Evolutionary conservation across 2,888 invertebrate genomes (phyloP).

Genomic region (Parnassius apollo): DNA sequence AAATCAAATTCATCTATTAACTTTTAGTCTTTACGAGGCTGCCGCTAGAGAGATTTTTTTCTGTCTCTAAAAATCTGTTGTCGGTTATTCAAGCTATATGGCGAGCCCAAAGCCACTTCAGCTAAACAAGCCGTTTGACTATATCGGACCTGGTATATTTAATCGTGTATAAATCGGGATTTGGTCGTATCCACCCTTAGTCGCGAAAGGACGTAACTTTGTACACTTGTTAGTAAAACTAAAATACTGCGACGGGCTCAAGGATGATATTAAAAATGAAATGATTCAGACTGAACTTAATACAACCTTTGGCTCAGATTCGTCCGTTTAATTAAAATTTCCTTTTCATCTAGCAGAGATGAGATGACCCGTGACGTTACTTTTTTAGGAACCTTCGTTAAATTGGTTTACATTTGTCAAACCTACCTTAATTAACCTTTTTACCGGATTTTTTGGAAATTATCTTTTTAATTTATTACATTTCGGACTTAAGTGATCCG

Average conservation of each 20-base stretch:
- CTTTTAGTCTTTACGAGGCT: no score
- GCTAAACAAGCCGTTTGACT: no score
- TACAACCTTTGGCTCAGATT: constrained; percentile 10
- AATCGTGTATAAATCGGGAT: no score
- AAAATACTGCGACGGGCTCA: not conserved
- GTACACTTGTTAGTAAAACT: constrained; percentile 1
- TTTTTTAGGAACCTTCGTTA: constrained; percentile 12
- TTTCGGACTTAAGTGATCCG: constrained; percentile 12
- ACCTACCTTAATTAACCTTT: constrained; percentile 26
- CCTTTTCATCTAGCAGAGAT: constrained; percentile 11
- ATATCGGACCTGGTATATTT: no score
- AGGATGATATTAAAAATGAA: constrained; percentile 9
- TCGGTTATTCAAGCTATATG: no score
- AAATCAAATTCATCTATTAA: no score
- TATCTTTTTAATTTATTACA: constrained; percentile 25
- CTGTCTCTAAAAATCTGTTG: no score
- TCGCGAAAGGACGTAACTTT: not conserved
- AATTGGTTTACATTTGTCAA: constrained; percentile 25
- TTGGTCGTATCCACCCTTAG: no score
- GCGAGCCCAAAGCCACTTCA: no score
- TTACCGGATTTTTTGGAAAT: constrained; percentile 16
- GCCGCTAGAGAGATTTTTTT: no score
- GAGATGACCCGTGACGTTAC: constrained; percentile 15
- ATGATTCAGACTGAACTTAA: constrained; percentile 9
- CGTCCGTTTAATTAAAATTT: constrained; percentile 24